Base-by-base conservation (phyloP, 2,888 invertebrate species). In the Euzophera pinguis region DNA sequence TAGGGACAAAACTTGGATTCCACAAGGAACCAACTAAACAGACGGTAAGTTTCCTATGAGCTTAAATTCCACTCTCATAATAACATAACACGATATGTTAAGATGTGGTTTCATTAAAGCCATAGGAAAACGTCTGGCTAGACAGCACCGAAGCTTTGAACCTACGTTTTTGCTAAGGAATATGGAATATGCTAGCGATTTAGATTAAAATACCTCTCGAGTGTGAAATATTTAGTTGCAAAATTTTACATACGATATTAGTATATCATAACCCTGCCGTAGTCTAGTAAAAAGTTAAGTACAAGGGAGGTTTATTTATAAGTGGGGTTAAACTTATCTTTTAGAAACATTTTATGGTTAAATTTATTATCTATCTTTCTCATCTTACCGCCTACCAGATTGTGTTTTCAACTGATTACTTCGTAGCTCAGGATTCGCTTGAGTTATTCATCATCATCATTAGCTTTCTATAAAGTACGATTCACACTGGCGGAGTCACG, bases 71-170 rank as follows among this genome's bases (percentile, higher is more conserved):
- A 27, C 56, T 65, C 64, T 65, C 67, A 73, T 73, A 73, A 72
- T 67, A 68, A 62, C 62, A 55, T 65, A 65, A 60, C 65, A 58
- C 62, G 65, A 69, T 69, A 72, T 61, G 65, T 70, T 75, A 71
- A 60, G 66, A 62, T 67, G 74, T 59, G 73, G 78, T 79, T 78
- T 75, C 73, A 78, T 75, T 78, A 79, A 70, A 74, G 67, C 73
- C 72, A 54, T 71, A 72, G 69, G 65, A 71, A 73, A 73, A 70
- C 70, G 74, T 75, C 75, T 75, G 71, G 75, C 68, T 64, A 59
- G 65, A 67, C 69, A 65, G 62, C 62, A 66, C 61, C 69, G 64
- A 66, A 61, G 61, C 64, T 55, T 63, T 54, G 53, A 35, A 53
- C 47, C 47, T 54, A 59, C 54, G 39, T 50, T 50, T 50, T 50